Evolutionary conservation across 2,113 vertebrate species (phyloP).

Genomic region (Lethenteron camtschaticum): DNA sequence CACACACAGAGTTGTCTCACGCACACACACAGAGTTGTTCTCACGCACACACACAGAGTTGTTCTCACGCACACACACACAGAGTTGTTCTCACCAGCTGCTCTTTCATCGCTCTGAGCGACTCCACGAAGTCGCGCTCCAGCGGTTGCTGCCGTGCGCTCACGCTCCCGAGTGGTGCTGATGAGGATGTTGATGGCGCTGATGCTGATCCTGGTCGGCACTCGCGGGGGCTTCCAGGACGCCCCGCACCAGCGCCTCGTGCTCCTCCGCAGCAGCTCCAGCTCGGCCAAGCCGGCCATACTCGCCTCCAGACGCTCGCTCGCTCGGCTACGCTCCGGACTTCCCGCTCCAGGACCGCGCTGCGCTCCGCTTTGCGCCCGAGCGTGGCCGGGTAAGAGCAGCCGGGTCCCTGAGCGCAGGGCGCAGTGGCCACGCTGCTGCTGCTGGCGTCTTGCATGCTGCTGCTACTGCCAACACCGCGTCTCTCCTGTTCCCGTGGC

Average conservation of each 20-base stretch:
- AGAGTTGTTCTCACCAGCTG: constrained; percentile 1
- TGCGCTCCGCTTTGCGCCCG: constrained; percentile 1
- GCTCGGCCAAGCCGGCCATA: constrained; percentile 46
- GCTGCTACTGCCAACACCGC: no score
- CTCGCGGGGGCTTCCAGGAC: constrained; percentile 19
- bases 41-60: no score
- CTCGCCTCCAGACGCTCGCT: constrained; percentile 52
- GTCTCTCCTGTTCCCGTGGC: no score
- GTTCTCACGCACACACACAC: no score
- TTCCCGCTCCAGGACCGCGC: constrained; percentile 20
- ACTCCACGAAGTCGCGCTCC: neutral
- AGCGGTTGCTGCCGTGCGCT: neutral
- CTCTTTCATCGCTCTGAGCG: constrained; percentile 1
- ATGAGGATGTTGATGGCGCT: neutral
- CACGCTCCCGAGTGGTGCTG: no score
- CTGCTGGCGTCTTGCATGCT: no score
- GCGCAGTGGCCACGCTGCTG: no score
- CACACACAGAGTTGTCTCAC: no score
- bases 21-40: no score
- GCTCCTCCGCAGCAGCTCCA: constrained; percentile 42
- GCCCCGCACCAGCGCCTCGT: constrained; percentile 40
- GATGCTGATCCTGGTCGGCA: constrained; percentile 6
- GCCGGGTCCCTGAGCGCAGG: neutral
- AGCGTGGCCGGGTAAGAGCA: neutral
- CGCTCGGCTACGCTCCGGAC: constrained; percentile 30